Evolutionary conservation across 2,888 invertebrate genomes (phyloP).

Genomic region (Hanleya hanleyi): DNA sequence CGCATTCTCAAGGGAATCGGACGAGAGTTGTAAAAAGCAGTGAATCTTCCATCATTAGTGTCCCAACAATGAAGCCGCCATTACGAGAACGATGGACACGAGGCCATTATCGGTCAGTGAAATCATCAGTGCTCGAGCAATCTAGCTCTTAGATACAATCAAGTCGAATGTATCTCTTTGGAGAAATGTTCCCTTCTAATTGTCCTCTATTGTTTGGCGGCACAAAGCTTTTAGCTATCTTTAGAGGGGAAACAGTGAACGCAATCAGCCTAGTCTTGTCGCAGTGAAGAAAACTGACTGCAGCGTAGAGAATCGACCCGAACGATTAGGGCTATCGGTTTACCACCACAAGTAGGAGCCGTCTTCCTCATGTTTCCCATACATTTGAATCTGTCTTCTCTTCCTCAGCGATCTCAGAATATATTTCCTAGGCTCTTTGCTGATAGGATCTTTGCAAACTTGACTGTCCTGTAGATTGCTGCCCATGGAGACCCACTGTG

Average conservation of each 20-base stretch:
- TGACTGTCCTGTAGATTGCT: no score
- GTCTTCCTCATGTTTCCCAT: not conserved
- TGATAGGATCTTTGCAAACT: not conserved
- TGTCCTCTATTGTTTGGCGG: not conserved
- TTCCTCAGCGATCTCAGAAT: not conserved
- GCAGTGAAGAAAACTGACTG: no score
- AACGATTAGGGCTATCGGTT: not conserved
- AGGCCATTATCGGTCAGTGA: not conserved
- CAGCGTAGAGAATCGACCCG: not conserved
- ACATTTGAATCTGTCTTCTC: not conserved
- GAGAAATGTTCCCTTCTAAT: not conserved
- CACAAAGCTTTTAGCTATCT: not conserved
- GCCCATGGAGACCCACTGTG: not conserved
- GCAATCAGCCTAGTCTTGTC: conserved; percentile 4
- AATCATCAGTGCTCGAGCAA: not conserved
- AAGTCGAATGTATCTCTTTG: not conserved
- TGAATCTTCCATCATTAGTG: not conserved
- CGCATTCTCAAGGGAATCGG: not conserved
- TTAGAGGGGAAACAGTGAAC: not conserved
- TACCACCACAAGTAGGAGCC: not conserved
- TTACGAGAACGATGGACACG: not conserved
- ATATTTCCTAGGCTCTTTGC: not conserved
- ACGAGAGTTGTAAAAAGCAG: not conserved
- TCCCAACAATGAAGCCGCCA: not conserved
- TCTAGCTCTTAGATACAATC: not conserved